Base-by-base conservation (phyloP, 1,140 invertebrate genomes). In the Gryon sp. region DNA sequence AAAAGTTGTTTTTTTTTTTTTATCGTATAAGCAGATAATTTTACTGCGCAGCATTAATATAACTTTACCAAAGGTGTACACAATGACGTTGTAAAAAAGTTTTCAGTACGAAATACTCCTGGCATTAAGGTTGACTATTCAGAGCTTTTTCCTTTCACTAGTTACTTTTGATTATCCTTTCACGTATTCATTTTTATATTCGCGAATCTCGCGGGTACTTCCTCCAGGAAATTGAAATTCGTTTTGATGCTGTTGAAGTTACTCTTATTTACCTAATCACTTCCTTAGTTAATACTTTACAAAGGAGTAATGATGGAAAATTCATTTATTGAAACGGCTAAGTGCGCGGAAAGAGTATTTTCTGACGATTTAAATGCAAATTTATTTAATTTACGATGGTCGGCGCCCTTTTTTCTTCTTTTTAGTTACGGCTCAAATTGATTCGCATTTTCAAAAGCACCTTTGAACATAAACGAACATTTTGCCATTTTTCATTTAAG, bases 151-250 rank as follows among this genome's bases (percentile, higher is more conserved):
- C 63, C 63, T 63, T 78, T 68, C 76, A 68, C 62, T 72, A 60
- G 40, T 68, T 68, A 73, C 68, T 66, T 70, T 72, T 68, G 60
- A 74, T 70, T 82, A 62, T 68, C 30, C 55, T 28, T 24, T 40
- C 32, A 46, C 57, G 22, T 60, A 59, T 79, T 26, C 24, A 65
- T 60, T 78, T 73, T 78, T 55, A 70, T 40, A 63, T 60, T 28
- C 22, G 16, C 16, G 52, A 38, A 46, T 78, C 75, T 75, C 68
- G 43, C 38, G 11, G n/a, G 46, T 20, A 69, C 66, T 79, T 73
- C 60, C 69, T 65, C 38, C 41, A 30, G 81, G 73, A 83, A 82
- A 81, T 76, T 59, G 32, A 57, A 45, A 53, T 40, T 28, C 43
- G 30, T 60, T 28, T 41, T n/a, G 59, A 30, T 15, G 30, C 14